phyloP scores from a whole-genome alignment of 1,140 invertebrate genomes.

The Apis cerana region DNA sequence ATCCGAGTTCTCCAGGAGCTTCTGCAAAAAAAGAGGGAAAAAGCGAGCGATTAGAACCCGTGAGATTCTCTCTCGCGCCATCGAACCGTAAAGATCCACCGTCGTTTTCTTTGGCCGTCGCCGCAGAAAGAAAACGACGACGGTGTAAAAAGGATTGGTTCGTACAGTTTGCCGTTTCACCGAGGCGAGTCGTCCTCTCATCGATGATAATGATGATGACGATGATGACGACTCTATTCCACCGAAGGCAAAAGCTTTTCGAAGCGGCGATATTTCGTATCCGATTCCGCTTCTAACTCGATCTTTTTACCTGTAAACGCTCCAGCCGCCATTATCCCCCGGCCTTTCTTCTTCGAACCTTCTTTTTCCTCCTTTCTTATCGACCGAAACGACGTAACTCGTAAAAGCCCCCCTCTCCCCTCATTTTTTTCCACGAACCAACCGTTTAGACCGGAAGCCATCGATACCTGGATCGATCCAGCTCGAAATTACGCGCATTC shows the following conservation, averaged over 20 bases:
- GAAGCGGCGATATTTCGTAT: background rate
- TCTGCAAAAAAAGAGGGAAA: conserved; percentile 70
- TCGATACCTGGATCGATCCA: no score
- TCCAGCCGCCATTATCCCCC: background rate
- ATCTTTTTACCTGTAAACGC: background rate
- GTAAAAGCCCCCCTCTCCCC: background rate
- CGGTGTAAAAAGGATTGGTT: background rate
- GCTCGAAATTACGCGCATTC: no score
- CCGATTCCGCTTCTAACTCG: background rate
- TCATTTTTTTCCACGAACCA: background rate
- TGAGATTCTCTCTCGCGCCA: background rate
- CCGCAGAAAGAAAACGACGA: background rate
- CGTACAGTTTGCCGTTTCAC: no score
- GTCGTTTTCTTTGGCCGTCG: background rate
- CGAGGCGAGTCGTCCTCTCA: background rate
- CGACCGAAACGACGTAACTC: background rate
- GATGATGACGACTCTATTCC: background rate
- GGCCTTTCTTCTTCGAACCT: background rate
- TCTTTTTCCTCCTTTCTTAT: background rate
- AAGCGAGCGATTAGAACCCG: conserved; percentile 5
- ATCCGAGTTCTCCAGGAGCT: conserved; percentile 80
- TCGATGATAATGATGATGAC: background rate
- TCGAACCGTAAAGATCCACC: background rate
- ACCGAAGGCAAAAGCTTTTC: background rate
- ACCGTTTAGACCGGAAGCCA: no score